phyloP scores from a whole-genome alignment of 2,113 vertebrate species.

The Gnathonemus echidnorhynchus region DNA sequence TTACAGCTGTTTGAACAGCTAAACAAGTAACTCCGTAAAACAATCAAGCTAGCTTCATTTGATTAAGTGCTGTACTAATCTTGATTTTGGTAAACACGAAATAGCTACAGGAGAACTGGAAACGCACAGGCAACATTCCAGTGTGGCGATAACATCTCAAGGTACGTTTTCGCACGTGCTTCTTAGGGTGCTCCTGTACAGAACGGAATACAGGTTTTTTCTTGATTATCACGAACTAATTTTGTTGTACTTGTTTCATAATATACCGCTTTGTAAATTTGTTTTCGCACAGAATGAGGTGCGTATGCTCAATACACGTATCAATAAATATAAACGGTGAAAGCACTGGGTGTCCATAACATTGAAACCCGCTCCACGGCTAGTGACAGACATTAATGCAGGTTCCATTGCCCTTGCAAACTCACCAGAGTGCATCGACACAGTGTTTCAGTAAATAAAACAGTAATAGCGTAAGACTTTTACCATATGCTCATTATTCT shows the following conservation, averaged over 20 bases:
- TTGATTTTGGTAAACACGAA: neutral
- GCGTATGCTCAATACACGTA: neutral
- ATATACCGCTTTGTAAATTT: neutral
- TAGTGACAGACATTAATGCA: conserved; percentile 15
- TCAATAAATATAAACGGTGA: neutral
- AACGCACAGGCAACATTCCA: neutral
- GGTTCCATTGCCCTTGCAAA: conserved; percentile 33
- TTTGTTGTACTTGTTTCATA: neutral
- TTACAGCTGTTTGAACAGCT: neutral
- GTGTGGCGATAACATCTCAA: neutral
- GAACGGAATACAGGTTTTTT: neutral
- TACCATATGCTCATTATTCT: neutral
- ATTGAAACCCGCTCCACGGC: neutral
- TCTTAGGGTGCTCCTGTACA: neutral
- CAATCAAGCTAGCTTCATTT: neutral
- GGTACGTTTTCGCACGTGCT: neutral
- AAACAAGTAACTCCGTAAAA: neutral
- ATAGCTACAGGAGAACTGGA: neutral
- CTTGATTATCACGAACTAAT: neutral
- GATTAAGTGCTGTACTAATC: neutral
- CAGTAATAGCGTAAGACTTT: neutral
- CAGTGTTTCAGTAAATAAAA: neutral
- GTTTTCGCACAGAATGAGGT: neutral
- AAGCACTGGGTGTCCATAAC: neutral
- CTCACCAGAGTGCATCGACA: neutral